Evolutionary conservation across 1,140 invertebrate species (phyloP).

Genomic region (Drosophila hydei): DNA sequence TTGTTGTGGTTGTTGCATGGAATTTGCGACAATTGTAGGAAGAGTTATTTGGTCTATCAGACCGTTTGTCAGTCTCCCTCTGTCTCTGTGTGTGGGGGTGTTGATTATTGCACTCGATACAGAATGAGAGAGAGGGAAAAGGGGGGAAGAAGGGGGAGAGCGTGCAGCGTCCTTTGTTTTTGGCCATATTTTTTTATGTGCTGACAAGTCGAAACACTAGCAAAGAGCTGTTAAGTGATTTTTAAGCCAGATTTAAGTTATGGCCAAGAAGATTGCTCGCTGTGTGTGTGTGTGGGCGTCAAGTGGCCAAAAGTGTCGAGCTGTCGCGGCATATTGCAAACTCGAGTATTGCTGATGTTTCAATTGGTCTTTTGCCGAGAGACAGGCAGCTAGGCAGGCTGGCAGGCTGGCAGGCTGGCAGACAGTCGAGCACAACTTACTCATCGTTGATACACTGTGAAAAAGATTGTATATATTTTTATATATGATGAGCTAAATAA

Average conservation of each 20-base stretch:
- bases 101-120: slow-evolving; percentile 73
- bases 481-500: too few species aligned
- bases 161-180: slow-evolving; percentile 33
- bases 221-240: slow-evolving; percentile 64
- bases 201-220: slow-evolving; percentile 48
- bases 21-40: slow-evolving; percentile 40
- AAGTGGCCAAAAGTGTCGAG: slow-evolving; percentile 45
- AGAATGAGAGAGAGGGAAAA: slow-evolving; percentile 3
- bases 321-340: slow-evolving; percentile 64
- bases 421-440: too few species aligned
- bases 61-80: background rate
- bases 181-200: slow-evolving; percentile 49
- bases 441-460: too few species aligned
- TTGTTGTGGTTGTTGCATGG: slow-evolving; percentile 32
- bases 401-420: background rate
- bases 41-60: slow-evolving; percentile 16
- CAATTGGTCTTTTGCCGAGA: slow-evolving; percentile 53
- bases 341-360: slow-evolving; percentile 80
- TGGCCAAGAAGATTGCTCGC: slow-evolving; percentile 48
- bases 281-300: slow-evolving; percentile 55
- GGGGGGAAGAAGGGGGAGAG: background rate
- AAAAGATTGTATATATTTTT: too few species aligned
- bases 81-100: slow-evolving; percentile 24
- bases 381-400: background rate
- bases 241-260: slow-evolving; percentile 76